These are phyloP conservation scores for Alethe diademata DNA, from an alignment of 2,113 vertebrate genomes.

Conservation along the genomic window DNA sequence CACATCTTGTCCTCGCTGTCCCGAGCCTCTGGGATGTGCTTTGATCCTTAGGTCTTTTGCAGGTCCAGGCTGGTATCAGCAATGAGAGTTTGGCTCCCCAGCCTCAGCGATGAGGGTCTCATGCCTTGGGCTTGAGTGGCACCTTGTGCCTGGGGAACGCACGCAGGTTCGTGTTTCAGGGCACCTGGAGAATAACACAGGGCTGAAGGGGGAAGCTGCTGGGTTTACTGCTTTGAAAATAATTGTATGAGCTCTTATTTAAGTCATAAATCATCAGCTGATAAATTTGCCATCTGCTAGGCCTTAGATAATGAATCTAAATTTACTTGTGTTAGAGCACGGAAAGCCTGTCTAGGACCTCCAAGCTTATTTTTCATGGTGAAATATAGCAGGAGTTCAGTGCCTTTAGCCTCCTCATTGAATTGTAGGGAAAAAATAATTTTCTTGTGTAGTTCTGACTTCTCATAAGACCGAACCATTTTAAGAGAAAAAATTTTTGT, in stretches of 20 bases:
- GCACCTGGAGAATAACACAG: fast-evolving
- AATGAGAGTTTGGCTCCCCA: background rate
- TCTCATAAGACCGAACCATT: background rate
- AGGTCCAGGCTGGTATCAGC: background rate
- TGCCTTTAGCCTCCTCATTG: background rate
- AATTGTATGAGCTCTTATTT: background rate
- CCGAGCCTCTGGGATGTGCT: background rate
- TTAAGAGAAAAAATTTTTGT: background rate
- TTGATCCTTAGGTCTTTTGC: background rate
- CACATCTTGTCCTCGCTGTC: background rate
- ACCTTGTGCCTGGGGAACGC: background rate
- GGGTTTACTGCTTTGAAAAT: background rate
- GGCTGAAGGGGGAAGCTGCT: background rate
- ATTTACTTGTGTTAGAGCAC: background rate
- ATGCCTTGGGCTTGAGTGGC: background rate
- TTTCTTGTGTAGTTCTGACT: background rate
- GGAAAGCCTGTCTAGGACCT: background rate
- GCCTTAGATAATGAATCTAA: background rate
- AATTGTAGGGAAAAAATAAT: background rate
- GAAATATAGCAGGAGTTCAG: background rate
- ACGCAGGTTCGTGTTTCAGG: fast-evolving
- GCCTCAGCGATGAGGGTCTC: fast-evolving
- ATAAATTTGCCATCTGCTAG: background rate
- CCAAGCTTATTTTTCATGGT: background rate
- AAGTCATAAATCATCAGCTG: background rate